phyloP scores from a whole-genome alignment of 2,888 invertebrate species.

The Cosmia trapezina region DNA sequence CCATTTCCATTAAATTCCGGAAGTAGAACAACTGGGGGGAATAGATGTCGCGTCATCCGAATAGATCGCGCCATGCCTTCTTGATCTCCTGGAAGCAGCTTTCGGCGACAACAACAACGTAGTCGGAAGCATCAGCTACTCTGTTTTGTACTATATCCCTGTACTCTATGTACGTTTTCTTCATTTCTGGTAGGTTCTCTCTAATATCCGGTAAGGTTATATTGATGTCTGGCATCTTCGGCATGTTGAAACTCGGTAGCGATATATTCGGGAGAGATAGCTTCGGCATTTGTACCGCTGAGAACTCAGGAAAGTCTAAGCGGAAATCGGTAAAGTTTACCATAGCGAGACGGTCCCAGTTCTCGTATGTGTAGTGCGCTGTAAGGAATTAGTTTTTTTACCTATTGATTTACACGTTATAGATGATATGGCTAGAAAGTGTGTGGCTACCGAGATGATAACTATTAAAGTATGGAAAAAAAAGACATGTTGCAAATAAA shows the following conservation, averaged over 20 bases:
- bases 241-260: conserved; percentile 71
- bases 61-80: conserved; percentile 81
- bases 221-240: conserved; percentile 76
- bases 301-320: conserved; percentile 82
- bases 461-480: too few relatives aligned
- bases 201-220: conserved; percentile 79
- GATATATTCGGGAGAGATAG: conserved; percentile 73
- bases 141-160: conserved; percentile 88
- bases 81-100: conserved; percentile 88
- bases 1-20: conserved; percentile 30
- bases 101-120: conserved; percentile 87
- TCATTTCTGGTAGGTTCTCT: conserved; percentile 81
- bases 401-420: conserved; percentile 36
- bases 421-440: too few relatives aligned
- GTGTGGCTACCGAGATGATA: too few relatives aligned
- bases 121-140: conserved; percentile 88
- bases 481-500: too few relatives aligned
- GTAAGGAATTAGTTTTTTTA: conserved; percentile 79
- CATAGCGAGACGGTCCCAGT: conserved; percentile 83
- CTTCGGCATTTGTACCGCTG: conserved; percentile 72
- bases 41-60: conserved; percentile 72
- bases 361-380: conserved; percentile 88
- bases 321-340: conserved; percentile 87
- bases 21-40: conserved; percentile 21
- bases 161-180: conserved; percentile 82